Evolutionary conservation across 2,113 vertebrate genomes (phyloP), one percentile per base, ranked within the genome.

Genomic region (Chunga burmeisteri): DNA sequence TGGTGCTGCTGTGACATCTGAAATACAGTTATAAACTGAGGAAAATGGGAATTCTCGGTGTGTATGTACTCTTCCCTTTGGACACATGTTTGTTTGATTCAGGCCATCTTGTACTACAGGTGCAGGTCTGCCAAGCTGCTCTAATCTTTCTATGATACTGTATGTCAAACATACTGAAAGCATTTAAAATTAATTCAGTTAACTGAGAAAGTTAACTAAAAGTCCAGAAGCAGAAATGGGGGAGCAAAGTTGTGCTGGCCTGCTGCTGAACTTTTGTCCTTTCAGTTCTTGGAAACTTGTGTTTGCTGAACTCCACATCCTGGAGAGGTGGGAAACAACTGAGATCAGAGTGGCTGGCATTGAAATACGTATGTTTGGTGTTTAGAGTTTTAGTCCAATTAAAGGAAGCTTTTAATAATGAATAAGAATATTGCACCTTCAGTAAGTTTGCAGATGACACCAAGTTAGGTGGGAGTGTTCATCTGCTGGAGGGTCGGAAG

Each of bases 111-210:
- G 26, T 87, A 61, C 16, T n/a, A 29, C 6, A 30, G 46, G 26
- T 53, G 12, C 22, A 42, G 44, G 13, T 72, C 58, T 49, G n/a
- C 58, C 13, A 66, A 44, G n/a, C 40, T 91, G 40, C 78, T 73
- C 14, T 83, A 12, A 46, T 55, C 29, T 73, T 79, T 71, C 16
- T 74, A 0, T 61, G 20, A 26, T 62, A 40, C 7, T 0, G 0
- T 67, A 61, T 66, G 8, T 49, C 46, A 74, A 46, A 73, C 0
- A 2, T 67, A 30, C 22, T 77, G 20, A 56, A n/a, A n/a, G n/a
- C n/a, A n/a, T n/a, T n/a, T n/a, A n/a, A n/a, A n/a, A n/a, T n/a
- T n/a, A n/a, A n/a, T n/a, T 36, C 3, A 1, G 12, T 83, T 68
- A 65, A 55, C 14, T 52, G 65, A 62, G n/a, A 23, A 12, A 38